Base-by-base conservation (phyloP, 2,113 vertebrate species). In the Bathybates hornii region DNA sequence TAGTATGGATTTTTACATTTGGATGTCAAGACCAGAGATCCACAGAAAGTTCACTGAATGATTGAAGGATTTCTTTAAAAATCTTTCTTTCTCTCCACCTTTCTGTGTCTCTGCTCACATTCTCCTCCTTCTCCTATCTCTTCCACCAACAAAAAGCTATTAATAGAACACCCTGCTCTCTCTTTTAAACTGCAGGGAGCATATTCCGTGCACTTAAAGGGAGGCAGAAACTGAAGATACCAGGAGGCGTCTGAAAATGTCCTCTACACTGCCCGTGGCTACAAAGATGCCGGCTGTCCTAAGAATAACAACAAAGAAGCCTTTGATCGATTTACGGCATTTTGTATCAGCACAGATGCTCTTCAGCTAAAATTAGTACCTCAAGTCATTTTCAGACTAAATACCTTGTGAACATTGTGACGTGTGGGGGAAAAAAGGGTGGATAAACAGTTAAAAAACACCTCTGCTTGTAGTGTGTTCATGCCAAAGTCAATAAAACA, bases 281-380 rank as follows among this genome's bases (percentile, higher is more conserved):
- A 92, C 93, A 92, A 93, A 95, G 86, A 89, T 41, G 52, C 84
- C 81, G 48, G 68, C 61, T 83, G 86, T 81, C 88, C 92, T 93
- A 94, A 95, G 90, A 96, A 96, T 95, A 96, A 93, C 88, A 91
- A 92, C 90, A 93, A 94, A 94, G 93, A 80, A 81, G 73, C 87
- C 80, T 95, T 80, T 90, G 87, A 94, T 95, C 85, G 89, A 94
- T 91, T 90, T 34, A 52, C 6, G 86, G 89, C 91, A 48, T 93
- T 95, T 89, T 86, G 87, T 88, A 85, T 87, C 86, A 54, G 86
- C 48, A 36, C 90, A 89, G 82, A 91, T 63, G 52, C 66, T 87
- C 45, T 86, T 29, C 27, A 21, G 81, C 89, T 95, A 95, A 93
- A 94, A 91, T 91, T 91, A 95, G 90, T 68, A n/a, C 32, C 82